Evolutionary conservation across 2,888 invertebrate genomes (phyloP).

Genomic region (Drosophila lutescens): DNA sequence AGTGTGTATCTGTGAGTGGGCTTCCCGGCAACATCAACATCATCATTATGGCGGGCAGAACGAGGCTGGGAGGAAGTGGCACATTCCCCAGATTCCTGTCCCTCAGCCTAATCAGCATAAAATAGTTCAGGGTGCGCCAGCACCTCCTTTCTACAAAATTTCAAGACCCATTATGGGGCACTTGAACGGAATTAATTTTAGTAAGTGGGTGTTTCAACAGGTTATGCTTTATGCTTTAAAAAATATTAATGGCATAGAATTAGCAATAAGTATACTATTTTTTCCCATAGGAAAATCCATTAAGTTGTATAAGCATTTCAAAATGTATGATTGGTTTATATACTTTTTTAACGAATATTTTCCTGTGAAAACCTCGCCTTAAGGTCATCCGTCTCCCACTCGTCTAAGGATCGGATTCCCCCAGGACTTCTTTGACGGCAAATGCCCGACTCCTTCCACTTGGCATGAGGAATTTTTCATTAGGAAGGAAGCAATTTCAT

Average conservation of each 20-base stretch:
- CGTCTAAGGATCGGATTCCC: conserved; percentile 24
- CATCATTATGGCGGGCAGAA: conserved; percentile 2
- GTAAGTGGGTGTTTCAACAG: neutral
- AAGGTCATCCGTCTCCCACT: conserved; percentile 17
- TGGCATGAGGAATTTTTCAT: conserved; percentile 40
- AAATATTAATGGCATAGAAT: too few relatives aligned
- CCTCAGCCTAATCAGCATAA: conserved; percentile 24
- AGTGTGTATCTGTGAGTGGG: conserved; percentile 6
- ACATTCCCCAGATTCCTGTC: conserved; percentile 16
- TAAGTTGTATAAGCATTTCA: too few relatives aligned
- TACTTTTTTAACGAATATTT: neutral
- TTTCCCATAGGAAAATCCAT: too few relatives aligned
- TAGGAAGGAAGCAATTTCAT: conserved; percentile 35
- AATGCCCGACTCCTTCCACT: conserved; percentile 17
- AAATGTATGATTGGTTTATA: too few relatives aligned
- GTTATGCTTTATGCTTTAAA: neutral
- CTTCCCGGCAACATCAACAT: conserved; percentile 7
- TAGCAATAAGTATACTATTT: too few relatives aligned
- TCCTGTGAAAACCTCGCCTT: conserved; percentile 9
- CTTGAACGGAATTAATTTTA: neutral
- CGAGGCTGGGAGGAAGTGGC: neutral
- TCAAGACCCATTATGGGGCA: neutral
- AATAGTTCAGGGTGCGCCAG: conserved; percentile 10
- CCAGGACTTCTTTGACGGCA: conserved; percentile 1
- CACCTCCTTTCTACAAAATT: neutral